Evolutionary conservation across 1,140 invertebrate species (phyloP).

Genomic region (Musca domestica): DNA sequence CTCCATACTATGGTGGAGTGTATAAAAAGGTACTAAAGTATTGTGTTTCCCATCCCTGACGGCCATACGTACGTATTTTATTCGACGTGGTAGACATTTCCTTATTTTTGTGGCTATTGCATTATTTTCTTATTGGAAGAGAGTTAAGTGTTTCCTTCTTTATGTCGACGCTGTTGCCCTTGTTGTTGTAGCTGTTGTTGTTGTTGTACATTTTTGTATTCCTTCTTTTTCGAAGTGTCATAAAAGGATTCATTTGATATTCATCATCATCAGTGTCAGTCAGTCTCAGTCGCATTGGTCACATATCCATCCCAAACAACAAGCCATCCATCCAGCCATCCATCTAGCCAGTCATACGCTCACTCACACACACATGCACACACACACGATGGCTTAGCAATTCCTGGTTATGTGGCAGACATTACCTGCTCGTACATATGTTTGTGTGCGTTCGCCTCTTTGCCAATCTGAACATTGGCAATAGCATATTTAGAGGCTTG

Average conservation of each 20-base stretch:
- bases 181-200: neutral
- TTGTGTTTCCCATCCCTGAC: no score
- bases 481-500: neutral
- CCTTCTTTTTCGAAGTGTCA: slow-evolving; percentile 36
- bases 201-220: neutral
- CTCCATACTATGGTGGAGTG: no score
- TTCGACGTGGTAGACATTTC: no score
- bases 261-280: slow-evolving; percentile 54
- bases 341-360: neutral
- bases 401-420: slow-evolving; percentile 5
- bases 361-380: neutral
- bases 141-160: no score
- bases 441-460: neutral
- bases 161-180: no score
- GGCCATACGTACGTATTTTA: no score
- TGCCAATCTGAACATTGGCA: neutral
- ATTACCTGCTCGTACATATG: slow-evolving; percentile 4
- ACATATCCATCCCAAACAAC: neutral
- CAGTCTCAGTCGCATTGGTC: slow-evolving; percentile 24
- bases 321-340: slow-evolving; percentile 4
- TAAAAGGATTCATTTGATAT: slow-evolving; percentile 55
- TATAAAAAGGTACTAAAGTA: no score
- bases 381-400: neutral
- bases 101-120: no score
- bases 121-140: no score